Base-by-base conservation (phyloP, 2,113 vertebrate genomes). In the Burhinus oedicnemus region DNA sequence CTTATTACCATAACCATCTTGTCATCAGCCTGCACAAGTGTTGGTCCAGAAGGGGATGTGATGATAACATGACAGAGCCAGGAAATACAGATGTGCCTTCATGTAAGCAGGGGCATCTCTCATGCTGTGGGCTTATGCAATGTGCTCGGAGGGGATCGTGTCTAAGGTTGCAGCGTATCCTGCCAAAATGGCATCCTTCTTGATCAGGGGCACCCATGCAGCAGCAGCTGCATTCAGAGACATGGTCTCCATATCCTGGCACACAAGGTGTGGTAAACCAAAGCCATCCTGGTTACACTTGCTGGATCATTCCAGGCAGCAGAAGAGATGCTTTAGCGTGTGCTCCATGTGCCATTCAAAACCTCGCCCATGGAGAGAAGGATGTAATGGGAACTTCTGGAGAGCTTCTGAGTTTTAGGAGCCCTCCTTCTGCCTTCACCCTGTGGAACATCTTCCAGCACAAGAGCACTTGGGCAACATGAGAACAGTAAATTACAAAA, bases 21-120 rank as follows among this genome's bases (percentile, higher is more conserved):
- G 32, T 15, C 23, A 68, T 42, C 65, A 79, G 19, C 44, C 42
- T 68, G n/a, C 34, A 45, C 7, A 81, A 60, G 60, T 30, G 42
- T 21, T 83, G 54, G 30, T 76, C 74, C 34, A 51, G 70, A 87
- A 72, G 26, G 25, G 15, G 51, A 69, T 0, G 4, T 0, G 0
- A 29, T 27, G 49, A 45, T 83, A 74, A 66, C 13, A 5, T n/a
- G 32, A 44, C 34, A 78, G 47, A 85, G 12, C 14, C 19, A 57
- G 47, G 42, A 86, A 94, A 78, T n/a, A 44, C 1, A 0, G 3
- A 80, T 54, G 32, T 71, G 30, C 20, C 45, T 66, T 83, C 2
- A 3, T 25, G 30, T 57, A 45, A 65, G 17, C 21, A 49, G 19
- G 15, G 8, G 4, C 3, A 1, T 36, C 11, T 61, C 54, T 86